Conservation (phyloP, 2,113 vertebrate species). For the Lycaon pictus region DNA sequence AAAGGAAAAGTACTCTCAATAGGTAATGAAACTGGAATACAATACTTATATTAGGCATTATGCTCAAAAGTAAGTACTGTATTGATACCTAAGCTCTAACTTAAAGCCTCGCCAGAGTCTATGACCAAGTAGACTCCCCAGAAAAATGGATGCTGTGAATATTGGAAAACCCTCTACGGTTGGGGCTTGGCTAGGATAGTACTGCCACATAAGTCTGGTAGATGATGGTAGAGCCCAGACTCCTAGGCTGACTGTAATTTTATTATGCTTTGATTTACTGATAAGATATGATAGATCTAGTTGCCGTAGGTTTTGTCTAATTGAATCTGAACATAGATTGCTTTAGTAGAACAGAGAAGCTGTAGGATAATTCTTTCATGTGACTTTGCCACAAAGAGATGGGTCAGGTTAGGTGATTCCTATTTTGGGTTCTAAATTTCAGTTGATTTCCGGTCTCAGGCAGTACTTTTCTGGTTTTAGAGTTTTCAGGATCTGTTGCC, state of each 20-base stretch:
- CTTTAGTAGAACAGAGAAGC: slow-evolving; percentile 29
- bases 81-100: background rate
- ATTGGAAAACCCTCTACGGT: slow-evolving; percentile 10
- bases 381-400: slow-evolving; percentile 47
- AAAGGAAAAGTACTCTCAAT: slow-evolving; percentile 28
- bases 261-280: slow-evolving; percentile 63
- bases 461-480: background rate
- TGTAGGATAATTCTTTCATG: background rate
- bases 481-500: background rate
- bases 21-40: slow-evolving; percentile 26
- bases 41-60: background rate
- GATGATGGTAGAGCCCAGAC: background rate
- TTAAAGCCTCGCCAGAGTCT: slow-evolving; percentile 5
- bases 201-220: background rate
- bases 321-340: slow-evolving; percentile 54
- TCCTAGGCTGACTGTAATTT: slow-evolving; percentile 59
- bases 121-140: background rate
- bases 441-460: background rate
- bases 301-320: slow-evolving; percentile 64
- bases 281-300: slow-evolving; percentile 60
- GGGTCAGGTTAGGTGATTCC: background rate
- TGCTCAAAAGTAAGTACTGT: background rate
- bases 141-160: slow-evolving; percentile 23
- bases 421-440: slow-evolving; percentile 47
- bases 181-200: background rate